phyloP scores from a whole-genome alignment of 2,888 invertebrate genomes.

The Eudemis profundana region DNA sequence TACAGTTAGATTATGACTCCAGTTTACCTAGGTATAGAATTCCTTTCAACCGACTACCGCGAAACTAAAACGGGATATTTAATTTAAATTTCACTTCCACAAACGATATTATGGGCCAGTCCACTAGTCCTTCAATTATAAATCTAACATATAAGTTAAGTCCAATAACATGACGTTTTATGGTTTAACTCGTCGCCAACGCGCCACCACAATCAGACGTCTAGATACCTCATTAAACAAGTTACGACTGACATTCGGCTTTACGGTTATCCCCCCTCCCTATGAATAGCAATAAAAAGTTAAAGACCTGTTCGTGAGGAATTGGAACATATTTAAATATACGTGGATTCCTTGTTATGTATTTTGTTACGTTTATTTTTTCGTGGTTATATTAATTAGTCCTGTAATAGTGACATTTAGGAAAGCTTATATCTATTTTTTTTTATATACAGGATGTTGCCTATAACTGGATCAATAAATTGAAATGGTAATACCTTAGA shows the following conservation, averaged over 20 bases:
- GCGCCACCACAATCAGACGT: constrained; percentile 15
- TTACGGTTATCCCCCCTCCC: constrained; percentile 17
- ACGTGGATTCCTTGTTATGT: neutral
- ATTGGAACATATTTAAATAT: neutral
- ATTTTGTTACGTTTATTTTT: neutral
- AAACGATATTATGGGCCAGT: too few species aligned
- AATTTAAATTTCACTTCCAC: too few species aligned
- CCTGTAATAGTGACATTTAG: too few species aligned
- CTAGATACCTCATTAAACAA: constrained; percentile 1
- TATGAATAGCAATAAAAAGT: constrained; percentile 7
- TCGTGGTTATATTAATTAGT: neutral
- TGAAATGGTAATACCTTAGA: too few species aligned
- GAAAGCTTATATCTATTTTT: too few species aligned
- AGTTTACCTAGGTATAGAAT: too few species aligned
- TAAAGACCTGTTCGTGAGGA: constrained; percentile 5
- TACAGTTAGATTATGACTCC: too few species aligned
- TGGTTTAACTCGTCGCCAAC: neutral
- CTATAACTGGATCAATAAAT: too few species aligned
- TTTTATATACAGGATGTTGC: too few species aligned
- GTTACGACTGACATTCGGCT: constrained; percentile 12
- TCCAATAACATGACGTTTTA: neutral
- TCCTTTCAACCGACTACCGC: too few species aligned
- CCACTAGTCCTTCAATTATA: too few species aligned
- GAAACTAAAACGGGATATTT: too few species aligned
- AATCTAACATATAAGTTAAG: neutral